Evolutionary conservation across 2,888 invertebrate species (phyloP), one percentile per base, ranked within the genome.

Genomic region (Julus scandinavius): DNA sequence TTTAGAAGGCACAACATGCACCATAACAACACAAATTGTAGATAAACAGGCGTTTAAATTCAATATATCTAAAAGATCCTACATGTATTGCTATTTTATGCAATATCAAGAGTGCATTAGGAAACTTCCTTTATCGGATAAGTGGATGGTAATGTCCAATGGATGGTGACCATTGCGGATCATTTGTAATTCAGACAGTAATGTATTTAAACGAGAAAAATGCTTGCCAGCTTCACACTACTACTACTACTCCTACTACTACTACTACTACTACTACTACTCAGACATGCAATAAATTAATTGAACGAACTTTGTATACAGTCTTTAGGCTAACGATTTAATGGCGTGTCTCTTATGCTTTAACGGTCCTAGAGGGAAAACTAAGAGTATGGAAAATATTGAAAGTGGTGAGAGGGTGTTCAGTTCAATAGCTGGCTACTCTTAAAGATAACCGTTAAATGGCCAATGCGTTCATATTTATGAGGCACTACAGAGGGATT

Each of bases 281-380:
- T 80, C 80, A 80, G 80, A 80, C 80, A 80, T 80, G 38, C 80
- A 11, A 80, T 80, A 80, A 80, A 80, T 80, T 80, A 80, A 80
- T 80, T 80, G 80, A 80, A 80, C 20, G 38, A 29, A 38, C 80
- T 80, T 80, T 29, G 80, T 80, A 29, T 80, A 72, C 72, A 80
- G 80, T 80, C 80, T 80, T 80, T 80, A 80, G 80, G 80, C 38
- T 80, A 38, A 80, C 80, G 80, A 38, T 80, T 80, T 80, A 80
- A 80, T 80, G 80, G 80, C 80, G 38, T 80, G 80, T 80, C 80
- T 80, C 80, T 80, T 38, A 38, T 80, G 80, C 38, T 38, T 80
- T 80, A 80, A 80, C 38, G 80, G 80, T 29, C 38, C 38, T 20
- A 9, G 80, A 13, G 80, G 80, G 80, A 80, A 72, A 80, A 80